phyloP scores from a whole-genome alignment of 1,140 invertebrate genomes.

The Ectropis grisescens region DNA sequence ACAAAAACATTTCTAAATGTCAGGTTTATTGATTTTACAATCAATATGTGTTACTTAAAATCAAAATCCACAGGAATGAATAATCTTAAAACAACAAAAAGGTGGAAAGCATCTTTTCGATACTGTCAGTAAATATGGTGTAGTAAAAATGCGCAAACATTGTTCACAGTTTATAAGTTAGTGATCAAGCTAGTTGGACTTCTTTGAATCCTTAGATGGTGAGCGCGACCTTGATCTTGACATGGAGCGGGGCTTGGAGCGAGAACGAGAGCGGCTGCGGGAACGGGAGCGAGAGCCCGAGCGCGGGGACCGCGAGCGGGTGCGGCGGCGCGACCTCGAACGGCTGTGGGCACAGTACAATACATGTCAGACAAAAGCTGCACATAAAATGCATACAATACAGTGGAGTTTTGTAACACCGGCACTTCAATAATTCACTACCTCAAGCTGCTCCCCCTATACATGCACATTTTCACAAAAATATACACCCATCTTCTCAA shows the following conservation, averaged over 20 bases:
- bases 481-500: no score
- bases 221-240: constrained; percentile 58
- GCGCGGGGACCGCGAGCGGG: constrained; percentile 46
- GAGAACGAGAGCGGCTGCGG: constrained; percentile 51
- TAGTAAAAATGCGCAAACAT: no score
- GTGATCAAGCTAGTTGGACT: constrained; percentile 39
- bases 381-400: no score
- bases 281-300: constrained; percentile 51
- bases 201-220: constrained; percentile 60
- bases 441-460: no score
- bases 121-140: no score
- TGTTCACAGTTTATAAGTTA: no score
- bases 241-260: constrained; percentile 54
- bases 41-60: constrained; percentile 3
- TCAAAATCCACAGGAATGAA: constrained; percentile 1
- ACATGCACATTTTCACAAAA: no score
- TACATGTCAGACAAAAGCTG: no score
- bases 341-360: constrained; percentile 28
- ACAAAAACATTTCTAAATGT: neutral
- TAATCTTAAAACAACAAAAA: constrained; percentile 9
- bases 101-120: neutral
- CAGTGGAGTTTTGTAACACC: no score
- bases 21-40: constrained; percentile 6
- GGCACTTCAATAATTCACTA: no score
- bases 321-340: constrained; percentile 48